Evolutionary conservation across 1,140 invertebrate genomes (phyloP).

Genomic region (Holcopasites calliopsidis): DNA sequence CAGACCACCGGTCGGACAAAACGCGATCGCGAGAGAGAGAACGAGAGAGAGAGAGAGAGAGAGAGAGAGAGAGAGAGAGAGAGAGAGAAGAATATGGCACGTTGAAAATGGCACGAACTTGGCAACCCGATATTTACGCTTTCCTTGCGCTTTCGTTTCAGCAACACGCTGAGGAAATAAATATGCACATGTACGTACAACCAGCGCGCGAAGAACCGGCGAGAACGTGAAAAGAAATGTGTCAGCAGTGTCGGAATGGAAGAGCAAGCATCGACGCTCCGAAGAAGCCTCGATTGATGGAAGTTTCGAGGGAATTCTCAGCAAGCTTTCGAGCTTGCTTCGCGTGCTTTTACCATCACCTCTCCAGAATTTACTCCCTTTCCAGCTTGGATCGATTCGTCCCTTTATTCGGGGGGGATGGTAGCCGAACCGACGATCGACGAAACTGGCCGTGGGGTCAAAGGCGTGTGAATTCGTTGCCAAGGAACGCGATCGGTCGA

Average conservation of each 20-base stretch:
- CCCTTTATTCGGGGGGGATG: neutral
- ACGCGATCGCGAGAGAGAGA: neutral
- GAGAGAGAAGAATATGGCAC: neutral
- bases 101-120: slow-evolving; percentile 15
- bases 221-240: neutral
- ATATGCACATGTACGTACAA: neutral
- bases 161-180: neutral
- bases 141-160: neutral
- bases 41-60: neutral
- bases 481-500: neutral
- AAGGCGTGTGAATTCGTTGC: neutral
- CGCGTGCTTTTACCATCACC: no score
- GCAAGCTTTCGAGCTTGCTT: no score
- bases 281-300: no score
- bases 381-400: no score
- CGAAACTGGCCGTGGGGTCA: neutral
- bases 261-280: neutral
- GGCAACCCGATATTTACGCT: slow-evolving; percentile 34
- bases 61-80: slow-evolving; percentile 8
- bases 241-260: neutral
- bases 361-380: no score
- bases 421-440: neutral
- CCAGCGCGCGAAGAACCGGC: no score
- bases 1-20: no score
- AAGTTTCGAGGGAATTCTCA: no score